Conservation (phyloP, 2,888 invertebrate genomes). For the Agonopterix subpropinquella region DNA sequence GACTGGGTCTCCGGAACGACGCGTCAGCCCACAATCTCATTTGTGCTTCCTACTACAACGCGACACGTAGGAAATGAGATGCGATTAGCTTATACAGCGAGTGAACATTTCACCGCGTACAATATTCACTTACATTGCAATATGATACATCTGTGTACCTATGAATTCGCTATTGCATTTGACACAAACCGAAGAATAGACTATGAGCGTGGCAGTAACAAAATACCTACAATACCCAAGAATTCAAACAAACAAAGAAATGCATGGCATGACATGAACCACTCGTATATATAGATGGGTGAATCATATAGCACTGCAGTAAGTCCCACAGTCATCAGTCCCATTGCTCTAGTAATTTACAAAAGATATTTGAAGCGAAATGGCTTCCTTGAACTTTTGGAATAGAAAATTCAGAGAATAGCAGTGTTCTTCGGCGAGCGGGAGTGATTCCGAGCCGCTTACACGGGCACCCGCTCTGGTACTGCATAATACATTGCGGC, state of each 20-base stretch:
- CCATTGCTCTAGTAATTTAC: slow-evolving; percentile 44
- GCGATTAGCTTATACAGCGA: slow-evolving; percentile 45
- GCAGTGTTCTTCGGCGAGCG: slow-evolving; percentile 44
- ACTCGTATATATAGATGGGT: too few relatives aligned
- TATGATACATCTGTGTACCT: too few relatives aligned
- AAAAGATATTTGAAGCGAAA: slow-evolving; percentile 48
- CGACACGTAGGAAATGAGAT: slow-evolving; percentile 62
- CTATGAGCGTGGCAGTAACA: too few relatives aligned
- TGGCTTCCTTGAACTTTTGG: slow-evolving; percentile 49
- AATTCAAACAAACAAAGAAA: too few relatives aligned
- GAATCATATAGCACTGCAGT: slow-evolving; percentile 21
- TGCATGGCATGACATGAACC: too few relatives aligned
- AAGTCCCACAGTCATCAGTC: slow-evolving; percentile 41
- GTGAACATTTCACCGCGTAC: slow-evolving; percentile 16
- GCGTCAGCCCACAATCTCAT: slow-evolving; percentile 58
- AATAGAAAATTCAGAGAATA: slow-evolving; percentile 57
- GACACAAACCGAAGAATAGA: too few relatives aligned
- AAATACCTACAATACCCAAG: too few relatives aligned
- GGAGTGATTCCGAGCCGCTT: slow-evolving; percentile 67
- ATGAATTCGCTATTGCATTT: too few relatives aligned
- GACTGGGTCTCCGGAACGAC: slow-evolving; percentile 47
- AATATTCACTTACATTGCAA: too few relatives aligned
- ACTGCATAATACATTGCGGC: slow-evolving; percentile 73
- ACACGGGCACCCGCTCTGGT: slow-evolving; percentile 50
- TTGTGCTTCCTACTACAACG: slow-evolving; percentile 53